phyloP scores from a whole-genome alignment of 2,888 invertebrate species.

The Nomada fabriciana region DNA sequence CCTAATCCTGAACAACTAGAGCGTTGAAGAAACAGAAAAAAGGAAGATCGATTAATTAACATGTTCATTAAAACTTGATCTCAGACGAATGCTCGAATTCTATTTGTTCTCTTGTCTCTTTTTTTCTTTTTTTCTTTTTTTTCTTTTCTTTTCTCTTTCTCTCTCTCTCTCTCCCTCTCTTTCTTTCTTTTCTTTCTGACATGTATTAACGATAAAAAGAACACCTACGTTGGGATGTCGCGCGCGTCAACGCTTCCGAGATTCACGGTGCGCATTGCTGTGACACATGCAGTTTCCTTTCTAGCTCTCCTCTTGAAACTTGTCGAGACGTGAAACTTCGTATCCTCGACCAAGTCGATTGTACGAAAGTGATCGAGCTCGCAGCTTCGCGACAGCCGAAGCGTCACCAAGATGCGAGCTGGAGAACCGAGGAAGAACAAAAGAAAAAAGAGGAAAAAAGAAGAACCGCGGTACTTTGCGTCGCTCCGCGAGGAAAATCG shows the following conservation, averaged over 20 bases:
- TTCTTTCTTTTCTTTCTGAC: not conserved
- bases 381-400: conserved; percentile 47
- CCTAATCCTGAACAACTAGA: conserved; percentile 99
- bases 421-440: conserved; percentile 16
- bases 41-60: conserved; percentile 79
- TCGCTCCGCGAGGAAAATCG: conserved; percentile 53
- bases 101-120: conserved; percentile 11
- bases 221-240: conserved; percentile 64
- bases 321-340: conserved; percentile 48
- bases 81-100: conserved; percentile 48
- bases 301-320: conserved; percentile 53
- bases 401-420: conserved; percentile 52
- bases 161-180: not conserved
- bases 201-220: conserved; percentile 41
- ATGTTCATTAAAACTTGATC: conserved; percentile 67
- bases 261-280: conserved; percentile 71
- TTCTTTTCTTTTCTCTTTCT: not conserved
- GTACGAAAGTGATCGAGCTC: conserved; percentile 55
- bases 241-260: conserved; percentile 75
- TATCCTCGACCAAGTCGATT: conserved; percentile 37
- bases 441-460: too few species aligned
- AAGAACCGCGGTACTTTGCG: conserved; percentile 25
- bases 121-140: not conserved
- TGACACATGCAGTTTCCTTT: conserved; percentile 70
- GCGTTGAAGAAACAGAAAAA: conserved; percentile 86